Conservation (phyloP, 2,888 invertebrate species). For the Steinernema scapterisci region DNA sequence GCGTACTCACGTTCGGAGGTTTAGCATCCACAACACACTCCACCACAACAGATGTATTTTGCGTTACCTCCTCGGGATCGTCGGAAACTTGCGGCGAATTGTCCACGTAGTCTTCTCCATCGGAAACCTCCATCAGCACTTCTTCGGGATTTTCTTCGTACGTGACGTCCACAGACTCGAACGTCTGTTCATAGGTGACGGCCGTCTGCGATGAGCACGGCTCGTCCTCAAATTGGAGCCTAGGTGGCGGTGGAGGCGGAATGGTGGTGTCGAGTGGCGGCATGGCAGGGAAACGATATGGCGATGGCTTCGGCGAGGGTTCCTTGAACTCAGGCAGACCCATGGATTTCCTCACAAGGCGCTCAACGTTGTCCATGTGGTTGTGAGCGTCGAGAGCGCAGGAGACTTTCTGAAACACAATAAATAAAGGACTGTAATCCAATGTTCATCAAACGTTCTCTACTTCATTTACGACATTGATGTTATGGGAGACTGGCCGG, state of each 20-base stretch:
- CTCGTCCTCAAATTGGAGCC: constrained; percentile 10
- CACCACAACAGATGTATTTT: no score
- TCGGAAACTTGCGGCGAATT: no score
- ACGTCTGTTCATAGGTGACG: not conserved
- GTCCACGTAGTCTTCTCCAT: not conserved
- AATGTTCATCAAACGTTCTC: not conserved
- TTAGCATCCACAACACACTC: no score
- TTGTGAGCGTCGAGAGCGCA: not conserved
- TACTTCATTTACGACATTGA: not conserved
- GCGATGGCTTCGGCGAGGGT: not conserved
- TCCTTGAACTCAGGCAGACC: not conserved
- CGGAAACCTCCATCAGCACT: constrained; percentile 27
- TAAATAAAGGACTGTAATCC: not conserved
- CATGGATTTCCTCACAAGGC: constrained; percentile 7
- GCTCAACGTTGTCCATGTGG: constrained; percentile 15
- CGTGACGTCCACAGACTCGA: constrained; percentile 3
- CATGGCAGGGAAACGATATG: not conserved
- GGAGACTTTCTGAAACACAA: not conserved
- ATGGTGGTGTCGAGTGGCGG: not conserved
- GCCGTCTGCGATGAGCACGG: not conserved
- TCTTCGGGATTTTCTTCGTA: not conserved
- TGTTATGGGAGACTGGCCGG: not conserved
- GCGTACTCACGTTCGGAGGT: no score
- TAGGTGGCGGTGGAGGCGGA: constrained; percentile 22
- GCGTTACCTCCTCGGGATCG: no score